Conservation (phyloP, 2,888 invertebrate species). For the Mimachlamys varia region DNA sequence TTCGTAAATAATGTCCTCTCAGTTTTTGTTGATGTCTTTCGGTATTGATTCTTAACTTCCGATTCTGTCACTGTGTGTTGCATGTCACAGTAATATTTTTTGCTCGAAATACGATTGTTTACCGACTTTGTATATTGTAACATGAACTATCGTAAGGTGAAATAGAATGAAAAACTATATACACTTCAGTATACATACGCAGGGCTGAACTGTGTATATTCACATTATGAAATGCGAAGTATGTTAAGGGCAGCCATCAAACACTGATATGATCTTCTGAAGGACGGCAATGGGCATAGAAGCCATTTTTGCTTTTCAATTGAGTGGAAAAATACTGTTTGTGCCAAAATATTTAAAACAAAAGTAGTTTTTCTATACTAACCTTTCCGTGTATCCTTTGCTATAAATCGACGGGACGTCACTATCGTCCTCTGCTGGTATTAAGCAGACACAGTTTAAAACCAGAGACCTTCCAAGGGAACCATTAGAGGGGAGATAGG, state of each 20-base stretch:
- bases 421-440: neutral
- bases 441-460: conserved; percentile 13
- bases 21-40: too few relatives aligned
- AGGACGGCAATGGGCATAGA: conserved; percentile 1
- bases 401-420: conserved; percentile 26
- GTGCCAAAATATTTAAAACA: conserved; percentile 15
- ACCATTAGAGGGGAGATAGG: neutral
- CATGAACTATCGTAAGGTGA: too few relatives aligned
- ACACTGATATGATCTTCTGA: neutral
- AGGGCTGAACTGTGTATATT: neutral
- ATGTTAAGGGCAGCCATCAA: neutral
- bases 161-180: too few relatives aligned
- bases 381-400: neutral
- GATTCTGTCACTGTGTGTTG: too few relatives aligned
- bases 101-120: too few relatives aligned
- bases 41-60: too few relatives aligned
- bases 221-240: neutral
- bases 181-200: neutral
- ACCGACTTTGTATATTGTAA: too few relatives aligned
- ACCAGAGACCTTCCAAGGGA: conserved; percentile 12
- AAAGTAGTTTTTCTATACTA: conserved; percentile 10
- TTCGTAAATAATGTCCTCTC: too few relatives aligned
- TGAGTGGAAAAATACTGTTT: conserved; percentile 31
- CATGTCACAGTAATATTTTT: too few relatives aligned
- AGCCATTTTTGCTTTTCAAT: conserved; percentile 27